A percentile compares a stretch with the other conserved stretches of the same genome.
phyloP scores from a whole-genome alignment of 2,797 vertebrate species.

The Pipistrellus pipistrellus region DNA sequence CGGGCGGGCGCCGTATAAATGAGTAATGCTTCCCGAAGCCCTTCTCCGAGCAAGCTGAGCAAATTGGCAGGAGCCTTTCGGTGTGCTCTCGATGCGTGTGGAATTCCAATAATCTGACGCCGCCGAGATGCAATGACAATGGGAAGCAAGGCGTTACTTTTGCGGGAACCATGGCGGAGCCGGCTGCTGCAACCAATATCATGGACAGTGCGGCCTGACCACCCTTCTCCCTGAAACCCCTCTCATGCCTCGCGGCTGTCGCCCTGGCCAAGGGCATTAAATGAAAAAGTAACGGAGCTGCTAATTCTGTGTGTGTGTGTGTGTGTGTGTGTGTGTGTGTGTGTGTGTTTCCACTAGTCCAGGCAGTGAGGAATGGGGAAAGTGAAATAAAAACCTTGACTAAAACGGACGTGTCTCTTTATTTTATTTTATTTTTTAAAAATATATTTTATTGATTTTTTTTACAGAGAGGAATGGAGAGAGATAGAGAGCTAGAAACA shows the following conservation, averaged over 20 bases:
- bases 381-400: slow-evolving; percentile 80
- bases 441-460: no score
- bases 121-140: slow-evolving; percentile 84
- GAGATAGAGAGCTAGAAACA: no score
- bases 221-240: slow-evolving; percentile 75
- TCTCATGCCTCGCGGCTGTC: slow-evolving; percentile 71
- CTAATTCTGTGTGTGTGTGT: slow-evolving; percentile 72
- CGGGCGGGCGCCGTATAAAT: slow-evolving; percentile 87
- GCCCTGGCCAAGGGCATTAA: slow-evolving; percentile 87
- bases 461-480: no score
- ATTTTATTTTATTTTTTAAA: no score
- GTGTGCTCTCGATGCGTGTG: slow-evolving; percentile 88
- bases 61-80: slow-evolving; percentile 88
- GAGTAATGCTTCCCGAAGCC: slow-evolving; percentile 87
- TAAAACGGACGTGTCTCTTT: slow-evolving; percentile 72
- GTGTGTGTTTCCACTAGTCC: slow-evolving; percentile 47
- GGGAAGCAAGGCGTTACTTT: slow-evolving; percentile 86
- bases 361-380: slow-evolving; percentile 86
- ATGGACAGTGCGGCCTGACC: slow-evolving; percentile 75
- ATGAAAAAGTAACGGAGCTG: slow-evolving; percentile 86
- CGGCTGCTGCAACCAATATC: slow-evolving; percentile 79
- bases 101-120: slow-evolving; percentile 90
- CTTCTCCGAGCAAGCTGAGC: slow-evolving; percentile 83
- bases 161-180: slow-evolving; percentile 81
- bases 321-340: no score